A percentile compares a stretch with the other conserved stretches of the same genome.
These are phyloP conservation scores for Trichonephila clavipes DNA, from an alignment of 1,140 invertebrate genomes.

Conservation along the genomic window DNA sequence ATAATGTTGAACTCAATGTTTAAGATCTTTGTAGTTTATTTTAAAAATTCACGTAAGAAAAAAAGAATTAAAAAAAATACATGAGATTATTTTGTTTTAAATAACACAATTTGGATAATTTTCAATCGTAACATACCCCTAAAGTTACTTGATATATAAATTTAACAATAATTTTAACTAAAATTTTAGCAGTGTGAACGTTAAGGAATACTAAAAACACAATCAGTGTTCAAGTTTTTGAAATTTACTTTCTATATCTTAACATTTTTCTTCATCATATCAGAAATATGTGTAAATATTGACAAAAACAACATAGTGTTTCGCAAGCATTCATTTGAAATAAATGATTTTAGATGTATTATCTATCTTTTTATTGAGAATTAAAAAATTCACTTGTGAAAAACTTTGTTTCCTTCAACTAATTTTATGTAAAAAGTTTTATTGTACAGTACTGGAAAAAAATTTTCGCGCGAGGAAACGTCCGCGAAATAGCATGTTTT, in stretches of 20 bases:
- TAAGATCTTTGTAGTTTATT: too few relatives aligned
- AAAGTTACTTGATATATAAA: too few relatives aligned
- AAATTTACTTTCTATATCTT: not conserved
- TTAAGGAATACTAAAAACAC: not conserved
- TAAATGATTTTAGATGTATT: conserved; percentile 35
- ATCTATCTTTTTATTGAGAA: not conserved
- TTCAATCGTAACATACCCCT: too few relatives aligned
- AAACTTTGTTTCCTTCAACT: not conserved
- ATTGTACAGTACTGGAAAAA: conserved; percentile 51
- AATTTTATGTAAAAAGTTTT: conserved; percentile 51
- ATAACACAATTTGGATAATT: too few relatives aligned
- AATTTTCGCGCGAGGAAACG: conserved; percentile 2
- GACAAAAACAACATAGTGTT: not conserved
- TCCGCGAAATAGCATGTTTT: conserved; percentile 32
- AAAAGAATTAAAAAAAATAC: too few relatives aligned
- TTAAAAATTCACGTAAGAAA: too few relatives aligned
- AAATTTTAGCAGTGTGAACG: not conserved
- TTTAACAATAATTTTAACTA: too few relatives aligned
- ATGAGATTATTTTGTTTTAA: too few relatives aligned
- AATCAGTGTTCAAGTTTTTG: not conserved
- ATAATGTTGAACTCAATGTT: too few relatives aligned
- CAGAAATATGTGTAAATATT: not conserved
- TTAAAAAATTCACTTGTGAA: not conserved
- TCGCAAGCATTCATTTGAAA: not conserved
- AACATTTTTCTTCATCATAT: not conserved